Conservation (phyloP, 2,113 vertebrate species). For the Pachyramphus minor region DNA sequence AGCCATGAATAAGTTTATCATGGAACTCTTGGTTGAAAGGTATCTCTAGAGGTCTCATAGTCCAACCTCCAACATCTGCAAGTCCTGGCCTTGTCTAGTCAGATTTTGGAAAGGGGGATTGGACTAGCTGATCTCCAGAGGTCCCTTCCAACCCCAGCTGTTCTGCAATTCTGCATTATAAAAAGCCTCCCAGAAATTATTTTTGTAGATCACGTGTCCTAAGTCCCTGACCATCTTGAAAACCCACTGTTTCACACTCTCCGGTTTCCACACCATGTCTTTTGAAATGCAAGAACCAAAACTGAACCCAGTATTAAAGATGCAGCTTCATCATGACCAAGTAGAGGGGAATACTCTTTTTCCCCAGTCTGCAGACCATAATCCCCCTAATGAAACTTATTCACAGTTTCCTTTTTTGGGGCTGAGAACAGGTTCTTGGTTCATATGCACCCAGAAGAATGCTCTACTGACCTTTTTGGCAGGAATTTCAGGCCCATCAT, state of each 20-base stretch:
- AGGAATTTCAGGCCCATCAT: neutral
- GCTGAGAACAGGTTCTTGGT: neutral
- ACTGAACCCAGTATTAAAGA: neutral
- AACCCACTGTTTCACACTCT: neutral
- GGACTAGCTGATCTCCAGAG: neutral
- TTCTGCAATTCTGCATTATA: neutral
- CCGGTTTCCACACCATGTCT: neutral
- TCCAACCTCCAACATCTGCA: neutral
- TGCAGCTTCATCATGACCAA: neutral
- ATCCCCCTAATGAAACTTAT: neutral
- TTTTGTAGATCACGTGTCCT: neutral
- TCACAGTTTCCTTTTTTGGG: neutral
- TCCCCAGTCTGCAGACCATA: neutral
- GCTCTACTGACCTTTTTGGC: neutral
- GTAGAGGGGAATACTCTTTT: neutral
- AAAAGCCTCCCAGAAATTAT: neutral
- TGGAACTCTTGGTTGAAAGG: neutral
- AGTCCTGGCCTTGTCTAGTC: neutral
- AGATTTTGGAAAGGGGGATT: neutral
- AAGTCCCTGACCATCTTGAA: neutral
- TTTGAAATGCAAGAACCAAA: neutral
- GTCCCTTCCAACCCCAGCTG: neutral
- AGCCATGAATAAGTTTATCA: neutral
- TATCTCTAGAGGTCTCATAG: neutral
- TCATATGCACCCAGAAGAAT: neutral